Conservation (phyloP, 92 coral and sea anemone genomes). For the Umimayanthus chanpuru region DNA sequence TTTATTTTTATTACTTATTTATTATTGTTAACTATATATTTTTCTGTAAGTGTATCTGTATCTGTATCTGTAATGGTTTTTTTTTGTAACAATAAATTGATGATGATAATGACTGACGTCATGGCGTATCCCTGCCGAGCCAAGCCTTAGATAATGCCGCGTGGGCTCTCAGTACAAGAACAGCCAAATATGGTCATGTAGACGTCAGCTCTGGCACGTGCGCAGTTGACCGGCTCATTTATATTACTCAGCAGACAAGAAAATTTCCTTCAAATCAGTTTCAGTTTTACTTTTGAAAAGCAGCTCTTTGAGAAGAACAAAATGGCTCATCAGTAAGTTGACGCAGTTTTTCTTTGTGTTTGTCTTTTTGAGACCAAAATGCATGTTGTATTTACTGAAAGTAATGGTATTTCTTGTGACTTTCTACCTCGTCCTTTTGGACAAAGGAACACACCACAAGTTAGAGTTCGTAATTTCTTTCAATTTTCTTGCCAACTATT, state of each 20-base stretch:
- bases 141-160: neutral
- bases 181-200: conserved; percentile 59
- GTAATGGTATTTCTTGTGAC: neutral
- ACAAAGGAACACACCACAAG: conserved; percentile 44
- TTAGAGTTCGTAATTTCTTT: neutral
- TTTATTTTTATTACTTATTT: too few relatives aligned
- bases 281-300: conserved; percentile 33
- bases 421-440: conserved; percentile 22
- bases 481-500: neutral
- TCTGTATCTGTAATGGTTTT: too few relatives aligned
- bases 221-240: conserved; percentile 91
- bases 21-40: too few relatives aligned
- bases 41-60: too few relatives aligned
- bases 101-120: too few relatives aligned
- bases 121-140: too few relatives aligned
- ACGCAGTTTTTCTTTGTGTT: neutral
- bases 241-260: conserved; percentile 83
- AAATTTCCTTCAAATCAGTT: conserved; percentile 42
- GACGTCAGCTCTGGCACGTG: conserved; percentile 98
- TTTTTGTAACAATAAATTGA: too few relatives aligned
- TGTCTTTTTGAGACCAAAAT: neutral
- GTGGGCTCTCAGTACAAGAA: conserved; percentile 15
- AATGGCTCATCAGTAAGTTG: conserved; percentile 62
- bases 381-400: neutral
- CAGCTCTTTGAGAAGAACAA: neutral